phyloP scores from a whole-genome alignment of 2,888 invertebrate genomes.

The Aporophyla nigra region DNA sequence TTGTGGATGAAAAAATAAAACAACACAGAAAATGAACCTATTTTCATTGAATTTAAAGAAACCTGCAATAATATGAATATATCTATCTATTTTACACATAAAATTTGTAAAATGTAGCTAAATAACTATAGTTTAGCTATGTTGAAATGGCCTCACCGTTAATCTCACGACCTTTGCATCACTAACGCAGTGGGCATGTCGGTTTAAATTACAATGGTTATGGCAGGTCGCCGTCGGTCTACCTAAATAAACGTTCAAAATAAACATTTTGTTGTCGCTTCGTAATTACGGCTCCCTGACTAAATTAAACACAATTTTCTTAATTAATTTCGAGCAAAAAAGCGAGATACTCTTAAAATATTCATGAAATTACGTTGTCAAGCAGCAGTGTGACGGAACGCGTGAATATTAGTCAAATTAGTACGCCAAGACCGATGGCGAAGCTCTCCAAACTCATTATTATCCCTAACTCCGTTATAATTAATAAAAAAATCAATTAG shows the following conservation, averaged over 20 bases:
- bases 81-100: neutral
- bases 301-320: constrained; percentile 48
- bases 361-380: constrained; percentile 68
- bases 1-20: constrained; percentile 21
- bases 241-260: constrained; percentile 36
- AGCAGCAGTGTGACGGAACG: constrained; percentile 64
- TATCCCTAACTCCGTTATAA: constrained; percentile 59
- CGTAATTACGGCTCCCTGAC: constrained; percentile 43
- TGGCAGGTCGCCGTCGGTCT: constrained; percentile 17
- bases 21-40: constrained; percentile 2
- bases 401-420: constrained; percentile 70
- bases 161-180: constrained; percentile 28
- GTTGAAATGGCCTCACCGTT: constrained; percentile 10
- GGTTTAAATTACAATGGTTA: constrained; percentile 47
- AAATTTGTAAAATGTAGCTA: neutral
- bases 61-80: neutral
- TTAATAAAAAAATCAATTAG: constrained; percentile 73
- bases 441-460: constrained; percentile 62
- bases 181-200: constrained; percentile 8
- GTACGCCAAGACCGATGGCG: constrained; percentile 53
- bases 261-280: constrained; percentile 48
- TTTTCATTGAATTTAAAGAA: neutral
- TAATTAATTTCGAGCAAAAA: constrained; percentile 60
- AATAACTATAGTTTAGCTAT: constrained; percentile 2
- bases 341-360: constrained; percentile 60